Evolutionary conservation across 2,797 vertebrate species (phyloP).

Genomic region (Micrastur ruficollis): DNA sequence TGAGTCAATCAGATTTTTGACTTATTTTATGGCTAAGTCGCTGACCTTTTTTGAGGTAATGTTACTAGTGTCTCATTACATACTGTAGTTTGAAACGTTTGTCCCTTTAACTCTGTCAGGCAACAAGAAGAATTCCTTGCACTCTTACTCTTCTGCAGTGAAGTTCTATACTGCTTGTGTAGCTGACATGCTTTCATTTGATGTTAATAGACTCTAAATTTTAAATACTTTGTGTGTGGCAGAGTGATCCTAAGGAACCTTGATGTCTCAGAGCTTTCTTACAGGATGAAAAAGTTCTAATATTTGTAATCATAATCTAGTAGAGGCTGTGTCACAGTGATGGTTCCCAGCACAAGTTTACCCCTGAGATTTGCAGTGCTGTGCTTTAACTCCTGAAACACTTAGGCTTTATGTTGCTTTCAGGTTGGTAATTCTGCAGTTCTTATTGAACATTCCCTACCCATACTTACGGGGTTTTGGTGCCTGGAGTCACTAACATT

Average conservation of each 20-base stretch:
- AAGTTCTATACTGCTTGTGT: neutral
- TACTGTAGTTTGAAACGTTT: neutral
- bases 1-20: neutral
- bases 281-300: neutral
- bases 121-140: neutral
- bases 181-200: neutral
- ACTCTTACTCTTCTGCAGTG: neutral
- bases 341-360: neutral
- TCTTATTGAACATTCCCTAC: neutral
- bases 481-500: neutral
- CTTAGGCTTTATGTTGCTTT: neutral
- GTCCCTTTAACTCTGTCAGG: neutral
- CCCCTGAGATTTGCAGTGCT: neutral
- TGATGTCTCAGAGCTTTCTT: neutral
- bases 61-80: neutral
- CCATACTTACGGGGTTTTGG: neutral
- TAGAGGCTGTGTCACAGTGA: neutral
- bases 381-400: neutral
- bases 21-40: neutral
- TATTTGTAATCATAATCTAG: neutral
- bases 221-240: neutral
- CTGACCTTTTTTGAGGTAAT: neutral
- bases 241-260: neutral
- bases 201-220: neutral
- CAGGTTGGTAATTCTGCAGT: neutral